phyloP scores from a whole-genome alignment of 1,140 invertebrate species.

The Acromyrmex echinatior region DNA sequence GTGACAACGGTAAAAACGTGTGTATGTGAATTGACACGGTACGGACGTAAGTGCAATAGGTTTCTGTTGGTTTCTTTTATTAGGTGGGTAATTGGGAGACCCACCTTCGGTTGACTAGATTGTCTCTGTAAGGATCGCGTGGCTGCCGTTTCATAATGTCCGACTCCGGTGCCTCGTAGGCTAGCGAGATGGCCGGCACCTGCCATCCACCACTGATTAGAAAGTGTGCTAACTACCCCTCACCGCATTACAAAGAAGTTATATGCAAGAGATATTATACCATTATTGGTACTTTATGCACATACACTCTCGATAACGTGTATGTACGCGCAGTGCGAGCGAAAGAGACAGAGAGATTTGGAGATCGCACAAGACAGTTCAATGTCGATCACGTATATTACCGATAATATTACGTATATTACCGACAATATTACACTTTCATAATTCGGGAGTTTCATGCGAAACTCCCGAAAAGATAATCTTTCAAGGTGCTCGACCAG shows the following conservation, averaged over 20 bases:
- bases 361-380: constrained; percentile 27
- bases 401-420: background rate
- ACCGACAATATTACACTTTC: background rate
- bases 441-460: background rate
- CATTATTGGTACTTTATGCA: constrained; percentile 45
- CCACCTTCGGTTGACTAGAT: constrained; percentile 97
- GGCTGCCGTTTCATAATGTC: constrained; percentile 99
- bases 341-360: constrained; percentile 72
- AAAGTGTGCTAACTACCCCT: constrained; percentile 77
- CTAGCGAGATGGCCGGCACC: constrained; percentile 98
- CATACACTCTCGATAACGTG: constrained; percentile 61
- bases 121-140: constrained; percentile 97
- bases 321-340: constrained; percentile 68
- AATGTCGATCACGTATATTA: background rate
- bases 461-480: background rate
- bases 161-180: constrained; percentile 98
- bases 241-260: constrained; percentile 66
- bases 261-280: constrained; percentile 61
- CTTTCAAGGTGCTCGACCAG: background rate
- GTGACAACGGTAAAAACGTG: constrained; percentile 6
- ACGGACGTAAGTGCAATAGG: constrained; percentile 65
- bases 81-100: constrained; percentile 80
- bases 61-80: constrained; percentile 64
- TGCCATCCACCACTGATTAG: constrained; percentile 88
- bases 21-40: constrained; percentile 39